Conservation (phyloP, 2,113 vertebrate genomes). For the Myodes glareolus region DNA sequence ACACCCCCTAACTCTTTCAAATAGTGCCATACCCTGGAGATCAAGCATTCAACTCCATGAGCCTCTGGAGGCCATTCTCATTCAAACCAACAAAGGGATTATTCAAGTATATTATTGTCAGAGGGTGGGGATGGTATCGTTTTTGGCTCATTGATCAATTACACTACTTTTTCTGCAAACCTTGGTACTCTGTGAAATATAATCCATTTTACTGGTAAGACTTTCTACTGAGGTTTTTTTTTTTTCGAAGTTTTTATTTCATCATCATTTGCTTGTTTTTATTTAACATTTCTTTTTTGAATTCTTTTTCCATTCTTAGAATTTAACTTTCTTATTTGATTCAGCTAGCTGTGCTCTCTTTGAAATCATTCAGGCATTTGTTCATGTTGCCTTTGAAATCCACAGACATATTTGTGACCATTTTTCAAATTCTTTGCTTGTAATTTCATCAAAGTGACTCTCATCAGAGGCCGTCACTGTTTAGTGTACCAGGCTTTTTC, state of each 20-base stretch:
- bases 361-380: not conserved
- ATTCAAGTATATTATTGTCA: not conserved
- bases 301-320: not conserved
- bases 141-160: not conserved
- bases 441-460: not conserved
- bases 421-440: not conserved
- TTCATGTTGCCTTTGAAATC: not conserved
- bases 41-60: not conserved
- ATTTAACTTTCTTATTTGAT: not conserved
- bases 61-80: not conserved
- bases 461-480: not conserved
- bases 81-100: not conserved
- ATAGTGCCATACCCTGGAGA: not conserved
- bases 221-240: not conserved
- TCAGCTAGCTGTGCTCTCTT: not conserved
- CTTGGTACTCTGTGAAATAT: not conserved
- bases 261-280: not conserved
- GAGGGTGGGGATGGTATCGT: not conserved
- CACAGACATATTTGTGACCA: not conserved
- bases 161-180: not conserved
- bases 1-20: not conserved
- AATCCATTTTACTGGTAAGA: not conserved
- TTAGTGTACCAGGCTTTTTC: not conserved
- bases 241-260: not conserved
- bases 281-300: not conserved